phyloP scores from a whole-genome alignment of 2,113 vertebrate species.

The Panthera tigris region DNA sequence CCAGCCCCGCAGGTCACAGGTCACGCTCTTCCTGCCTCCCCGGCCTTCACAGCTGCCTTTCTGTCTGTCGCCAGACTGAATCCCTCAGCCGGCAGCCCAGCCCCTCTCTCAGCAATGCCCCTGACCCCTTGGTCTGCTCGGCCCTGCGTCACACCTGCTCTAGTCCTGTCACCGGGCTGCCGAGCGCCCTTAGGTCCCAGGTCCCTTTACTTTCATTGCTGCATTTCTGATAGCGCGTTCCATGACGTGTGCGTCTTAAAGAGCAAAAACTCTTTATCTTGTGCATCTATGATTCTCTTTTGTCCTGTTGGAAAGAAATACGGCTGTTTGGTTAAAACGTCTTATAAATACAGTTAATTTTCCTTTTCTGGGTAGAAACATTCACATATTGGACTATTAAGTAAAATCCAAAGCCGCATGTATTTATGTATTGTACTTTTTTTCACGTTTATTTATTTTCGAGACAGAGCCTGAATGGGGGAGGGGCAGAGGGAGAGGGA shows the following conservation, averaged over 20 bases:
- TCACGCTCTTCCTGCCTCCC: not conserved
- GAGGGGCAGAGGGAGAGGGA: too few species aligned
- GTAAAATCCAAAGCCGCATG: not conserved
- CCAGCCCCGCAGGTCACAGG: too few species aligned
- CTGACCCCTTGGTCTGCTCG: not conserved
- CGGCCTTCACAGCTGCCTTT: accelerated
- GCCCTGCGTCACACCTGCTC: not conserved
- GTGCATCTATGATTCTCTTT: not conserved
- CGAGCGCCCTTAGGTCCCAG: accelerated
- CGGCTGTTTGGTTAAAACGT: not conserved
- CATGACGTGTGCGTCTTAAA: not conserved
- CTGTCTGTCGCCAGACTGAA: not conserved
- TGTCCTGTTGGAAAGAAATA: not conserved
- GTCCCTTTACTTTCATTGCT: too few species aligned
- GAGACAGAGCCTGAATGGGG: accelerated
- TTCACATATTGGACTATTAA: not conserved
- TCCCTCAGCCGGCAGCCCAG: not conserved
- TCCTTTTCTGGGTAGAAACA: not conserved
- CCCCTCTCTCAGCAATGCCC: not conserved
- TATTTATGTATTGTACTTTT: too few species aligned
- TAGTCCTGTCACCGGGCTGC: not conserved
- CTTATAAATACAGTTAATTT: not conserved
- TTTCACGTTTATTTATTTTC: too few species aligned
- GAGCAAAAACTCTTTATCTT: not conserved
- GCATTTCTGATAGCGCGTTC: not conserved